phyloP scores from a whole-genome alignment of 2,888 invertebrate genomes.

The Meganola albula region DNA sequence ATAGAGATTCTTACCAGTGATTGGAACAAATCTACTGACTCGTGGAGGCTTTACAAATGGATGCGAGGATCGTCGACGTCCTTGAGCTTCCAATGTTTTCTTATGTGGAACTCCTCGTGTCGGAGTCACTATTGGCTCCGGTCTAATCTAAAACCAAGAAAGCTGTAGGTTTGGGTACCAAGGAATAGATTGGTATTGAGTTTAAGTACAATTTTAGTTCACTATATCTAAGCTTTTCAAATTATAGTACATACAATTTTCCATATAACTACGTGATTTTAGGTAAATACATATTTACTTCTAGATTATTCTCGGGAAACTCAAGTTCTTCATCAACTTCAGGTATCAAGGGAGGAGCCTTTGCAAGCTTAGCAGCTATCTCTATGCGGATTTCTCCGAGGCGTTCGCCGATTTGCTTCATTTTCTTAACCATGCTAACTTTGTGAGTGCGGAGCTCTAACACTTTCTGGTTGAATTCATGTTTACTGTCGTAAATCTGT shows the following conservation, averaged over 20 bases:
- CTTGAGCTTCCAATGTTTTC: constrained; percentile 28
- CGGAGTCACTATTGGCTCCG: constrained; percentile 29
- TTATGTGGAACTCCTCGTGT: constrained; percentile 25
- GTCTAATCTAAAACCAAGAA: constrained; percentile 58
- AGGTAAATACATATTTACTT: constrained; percentile 43
- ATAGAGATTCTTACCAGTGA: too few relatives aligned
- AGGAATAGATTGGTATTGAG: too few relatives aligned
- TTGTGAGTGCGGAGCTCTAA: constrained; percentile 58
- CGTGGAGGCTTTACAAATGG: constrained; percentile 43
- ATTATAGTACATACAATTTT: too few relatives aligned
- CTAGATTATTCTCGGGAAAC: constrained; percentile 77
- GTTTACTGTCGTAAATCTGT: constrained; percentile 63
- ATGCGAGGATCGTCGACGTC: constrained; percentile 36
- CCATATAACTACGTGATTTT: too few relatives aligned
- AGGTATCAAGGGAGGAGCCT: constrained; percentile 63
- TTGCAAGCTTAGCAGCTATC: constrained; percentile 68
- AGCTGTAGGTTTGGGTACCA: too few relatives aligned
- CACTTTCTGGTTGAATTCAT: constrained; percentile 58
- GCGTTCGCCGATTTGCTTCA: constrained; percentile 59
- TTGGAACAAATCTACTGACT: constrained; percentile 46
- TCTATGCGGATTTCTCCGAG: constrained; percentile 77
- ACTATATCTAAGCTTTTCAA: too few relatives aligned
- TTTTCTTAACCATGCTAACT: constrained; percentile 41
- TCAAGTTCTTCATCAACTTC: constrained; percentile 71
- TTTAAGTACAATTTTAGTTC: too few relatives aligned